These are phyloP conservation scores for Spinus pinus DNA, from an alignment of 2,797 vertebrate genomes.

Conservation along the genomic window DNA sequence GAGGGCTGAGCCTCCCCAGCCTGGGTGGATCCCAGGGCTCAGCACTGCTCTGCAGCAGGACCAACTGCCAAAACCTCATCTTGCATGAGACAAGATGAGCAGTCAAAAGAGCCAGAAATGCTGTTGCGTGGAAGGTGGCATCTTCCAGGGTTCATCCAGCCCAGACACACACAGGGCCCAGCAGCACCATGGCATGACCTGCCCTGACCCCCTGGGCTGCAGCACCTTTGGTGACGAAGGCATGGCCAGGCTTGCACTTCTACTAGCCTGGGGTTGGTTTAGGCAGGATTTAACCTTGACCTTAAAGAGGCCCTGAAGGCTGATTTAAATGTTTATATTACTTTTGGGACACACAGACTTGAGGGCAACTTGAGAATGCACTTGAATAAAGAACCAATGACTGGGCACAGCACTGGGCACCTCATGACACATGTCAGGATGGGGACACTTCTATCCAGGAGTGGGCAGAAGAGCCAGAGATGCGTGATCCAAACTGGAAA, in stretches of 20 bases:
- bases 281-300: background rate
- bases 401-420: background rate
- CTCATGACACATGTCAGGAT: background rate
- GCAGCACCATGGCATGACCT: accelerated
- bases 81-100: background rate
- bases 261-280: background rate
- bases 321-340: background rate
- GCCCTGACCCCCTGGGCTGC: background rate
- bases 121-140: background rate
- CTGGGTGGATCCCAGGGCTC: background rate
- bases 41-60: background rate
- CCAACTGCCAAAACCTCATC: background rate
- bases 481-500: background rate
- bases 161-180: background rate
- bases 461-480: background rate
- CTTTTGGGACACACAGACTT: background rate
- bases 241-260: background rate
- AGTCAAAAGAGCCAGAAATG: background rate
- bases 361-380: background rate
- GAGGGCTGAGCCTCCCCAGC: background rate
- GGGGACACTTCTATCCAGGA: background rate
- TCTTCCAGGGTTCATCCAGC: background rate
- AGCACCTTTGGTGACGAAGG: accelerated
- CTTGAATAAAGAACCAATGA: background rate
- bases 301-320: background rate